phyloP scores from a whole-genome alignment of 2,113 vertebrate species.

The Chauna torquata region DNA sequence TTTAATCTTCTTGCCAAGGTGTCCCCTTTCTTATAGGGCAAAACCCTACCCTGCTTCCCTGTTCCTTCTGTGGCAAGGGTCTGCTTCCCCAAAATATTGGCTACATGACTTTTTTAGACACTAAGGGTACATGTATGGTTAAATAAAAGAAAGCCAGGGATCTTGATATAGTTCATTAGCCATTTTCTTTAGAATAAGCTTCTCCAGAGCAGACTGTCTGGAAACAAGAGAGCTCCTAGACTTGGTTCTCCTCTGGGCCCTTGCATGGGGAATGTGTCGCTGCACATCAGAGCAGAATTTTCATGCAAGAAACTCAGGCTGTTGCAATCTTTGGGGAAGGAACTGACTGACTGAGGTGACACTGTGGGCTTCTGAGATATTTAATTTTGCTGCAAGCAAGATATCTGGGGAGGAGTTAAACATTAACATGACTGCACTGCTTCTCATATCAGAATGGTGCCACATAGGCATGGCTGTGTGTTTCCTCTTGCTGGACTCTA shows the following conservation, averaged over 20 bases:
- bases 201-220: neutral
- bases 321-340: neutral
- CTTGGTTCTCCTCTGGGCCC: neutral
- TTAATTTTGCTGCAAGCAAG: neutral
- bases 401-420: neutral
- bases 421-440: neutral
- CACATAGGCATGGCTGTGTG: accelerated
- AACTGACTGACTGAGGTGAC: neutral
- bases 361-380: neutral
- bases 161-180: neutral
- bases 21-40: neutral
- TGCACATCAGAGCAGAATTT: neutral
- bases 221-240: neutral
- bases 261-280: neutral
- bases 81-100: neutral
- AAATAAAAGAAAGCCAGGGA: neutral
- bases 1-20: neutral
- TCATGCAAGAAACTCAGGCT: neutral
- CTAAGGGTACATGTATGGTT: neutral
- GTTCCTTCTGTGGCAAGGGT: neutral
- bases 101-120: neutral
- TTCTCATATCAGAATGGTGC: neutral
- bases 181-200: neutral
- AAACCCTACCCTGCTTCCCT: neutral
- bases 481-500: neutral